phyloP scores from a whole-genome alignment of 2,888 invertebrate species.

The Idaea dimidiata region DNA sequence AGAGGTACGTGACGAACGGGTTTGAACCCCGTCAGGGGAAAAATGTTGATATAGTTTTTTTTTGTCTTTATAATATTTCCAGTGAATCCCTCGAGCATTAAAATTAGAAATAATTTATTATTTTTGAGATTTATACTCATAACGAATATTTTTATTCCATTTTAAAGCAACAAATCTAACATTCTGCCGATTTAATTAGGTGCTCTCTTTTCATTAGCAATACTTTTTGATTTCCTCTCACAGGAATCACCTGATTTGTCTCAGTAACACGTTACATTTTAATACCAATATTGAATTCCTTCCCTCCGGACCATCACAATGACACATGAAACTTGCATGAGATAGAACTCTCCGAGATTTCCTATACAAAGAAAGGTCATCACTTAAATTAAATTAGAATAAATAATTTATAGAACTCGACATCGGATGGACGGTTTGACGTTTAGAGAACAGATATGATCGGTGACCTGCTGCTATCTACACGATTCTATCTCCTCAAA shows the following conservation, averaged over 20 bases:
- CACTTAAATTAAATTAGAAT: conserved; percentile 79
- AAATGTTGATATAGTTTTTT: no score
- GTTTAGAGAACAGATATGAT: conserved; percentile 68
- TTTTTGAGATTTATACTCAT: no score
- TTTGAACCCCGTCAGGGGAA: no score
- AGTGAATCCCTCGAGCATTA: no score
- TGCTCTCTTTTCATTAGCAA: neutral
- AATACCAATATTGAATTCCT: neutral
- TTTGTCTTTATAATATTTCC: no score
- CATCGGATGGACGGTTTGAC: conserved; percentile 75
- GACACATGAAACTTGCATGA: conserved; percentile 61
- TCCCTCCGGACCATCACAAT: conserved; percentile 55
- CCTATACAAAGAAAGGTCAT: conserved; percentile 69
- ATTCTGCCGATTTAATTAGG: no score
- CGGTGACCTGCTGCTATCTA: conserved; percentile 76
- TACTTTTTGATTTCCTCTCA: neutral
- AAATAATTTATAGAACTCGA: conserved; percentile 76
- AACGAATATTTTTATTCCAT: no score
- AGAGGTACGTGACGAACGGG: no score
- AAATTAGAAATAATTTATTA: no score
- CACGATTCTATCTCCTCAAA: conserved; percentile 74
- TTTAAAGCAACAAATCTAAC: no score
- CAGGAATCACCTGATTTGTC: neutral
- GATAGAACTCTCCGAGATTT: conserved; percentile 49
- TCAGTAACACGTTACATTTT: neutral